Evolutionary conservation across 2,888 invertebrate species (phyloP), one percentile per base, ranked within the genome.

Genomic region (Augochlorella aurata): DNA sequence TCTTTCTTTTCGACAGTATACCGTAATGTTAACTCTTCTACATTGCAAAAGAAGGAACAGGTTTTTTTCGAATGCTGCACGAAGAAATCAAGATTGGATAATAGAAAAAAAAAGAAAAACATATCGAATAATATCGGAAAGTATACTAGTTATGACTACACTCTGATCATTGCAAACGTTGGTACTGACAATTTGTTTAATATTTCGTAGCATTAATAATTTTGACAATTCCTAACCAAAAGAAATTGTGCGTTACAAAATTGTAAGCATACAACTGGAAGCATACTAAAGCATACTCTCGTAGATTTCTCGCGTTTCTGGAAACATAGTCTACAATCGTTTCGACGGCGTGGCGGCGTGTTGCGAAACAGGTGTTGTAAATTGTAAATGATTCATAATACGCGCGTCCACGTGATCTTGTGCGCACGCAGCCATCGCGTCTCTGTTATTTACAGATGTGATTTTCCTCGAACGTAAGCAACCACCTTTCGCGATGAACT

Each of bases 351-450:
- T 58, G 71, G 80, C 68, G 75, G 29, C 68, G 63, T 58, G 66
- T 86, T 89, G 86, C 83, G 87, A 86, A 89, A 87, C 77, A 68
- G 58, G 80, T 77, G 74, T 79, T 76, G 79, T 73, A 78, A 81
- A 79, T 79, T 76, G 79, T 73, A 78, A 81, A 79, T 90, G 88
- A 90, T 87, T 90, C 90, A 88, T 84, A 80, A 75, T 74, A n/a
- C 81, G 81, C 78, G 79, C 81, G 83, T 85, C 68, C 70, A 79
- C 76, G 86, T 84, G 84, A 87, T 78, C 75, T 81, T 71, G 71
- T 75, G 79, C 82, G 82, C 75, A 80, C 78, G 83, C 81, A 71
- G 65, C 69, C 74, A 82, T 67, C 71, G 67, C 74, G 74, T 69
- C 54, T 73, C 69, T 78, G 80, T 84, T 86, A 83, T 82, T 79